Evolutionary conservation across 2,797 vertebrate species (phyloP), one percentile per base, ranked within the genome.

Genomic region (Lycodopsis pacificus): DNA sequence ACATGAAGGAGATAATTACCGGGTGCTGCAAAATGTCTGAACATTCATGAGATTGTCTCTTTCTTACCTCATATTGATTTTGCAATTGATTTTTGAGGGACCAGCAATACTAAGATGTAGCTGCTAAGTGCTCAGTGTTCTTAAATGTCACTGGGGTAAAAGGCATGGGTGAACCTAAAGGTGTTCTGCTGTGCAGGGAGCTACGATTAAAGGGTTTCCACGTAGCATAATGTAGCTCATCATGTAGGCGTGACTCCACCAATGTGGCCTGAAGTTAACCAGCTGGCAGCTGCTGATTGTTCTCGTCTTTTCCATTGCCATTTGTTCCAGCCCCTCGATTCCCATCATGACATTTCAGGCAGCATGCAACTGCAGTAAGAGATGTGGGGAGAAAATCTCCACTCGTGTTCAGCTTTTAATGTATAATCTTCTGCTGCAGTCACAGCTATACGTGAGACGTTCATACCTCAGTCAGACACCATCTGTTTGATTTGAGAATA

Each of bases 271-370:
- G 69, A 82, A 83, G 88, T 89, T 76, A 85, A 57, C 83, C 86
- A 91, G 85, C 82, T 90, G 86, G 79, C 83, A 83, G 88, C 83
- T 87, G 87, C 83, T 82, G 83, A 80, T 61, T 79, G 78, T 59
- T 79, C 66, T 64, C 68, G 58, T 73, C 56, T 67, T 59, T 57
- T 70, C 72, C 58, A 14, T 76, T 70, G 74, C 71, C 44, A 22
- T 64, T 76, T 70, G 48, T 5, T 5, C 32, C 49, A 65, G 54
- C 73, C 76, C 76, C 78, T 32, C 44, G 36, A 86, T 81, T 78
- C 54, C 36, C 54, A 25, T 72, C 71, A 8, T 82, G 77, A 81
- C 77, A 83, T 86, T 81, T 82, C 46, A 82, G 74, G 40, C 65
- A 54, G 59, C 77, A 25, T 71, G 66, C 54, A 79, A 74, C 76